Evolutionary conservation across 2,888 invertebrate genomes (phyloP), one percentile per base, ranked within the genome.

Genomic region (Papilio demoleus): DNA sequence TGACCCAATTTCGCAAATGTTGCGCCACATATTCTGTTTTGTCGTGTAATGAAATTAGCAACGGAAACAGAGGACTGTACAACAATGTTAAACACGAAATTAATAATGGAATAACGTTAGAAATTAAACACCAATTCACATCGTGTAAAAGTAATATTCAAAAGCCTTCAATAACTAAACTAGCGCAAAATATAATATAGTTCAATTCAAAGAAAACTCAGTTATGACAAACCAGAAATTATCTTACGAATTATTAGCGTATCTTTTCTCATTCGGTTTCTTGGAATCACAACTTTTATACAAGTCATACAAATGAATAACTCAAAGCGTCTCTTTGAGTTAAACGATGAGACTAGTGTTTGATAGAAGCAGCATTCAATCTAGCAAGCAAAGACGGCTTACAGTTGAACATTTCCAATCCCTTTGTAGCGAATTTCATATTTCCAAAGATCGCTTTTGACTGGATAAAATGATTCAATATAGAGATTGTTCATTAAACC

Each of bases 1-100:
- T 65, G 65, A 65, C 65, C 65, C 40, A 65, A 65, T 65, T 65
- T 53, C 56, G 12, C 65, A 19, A 38, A 40, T 56, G 40, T 11
- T 56, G 56, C 65, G 56, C 56, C 56, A 65, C 56, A 65, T 42
- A 56, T 40, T 65, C 65, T 56, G 65, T 65, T 56, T 65, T 65
- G 40, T 38, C 53, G 56, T 40, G 65, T 65, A 65, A 65, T 56
- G 24, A 56, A 65, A 65, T 65, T 65, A 65, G 56, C 40, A 38
- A 56, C n/a, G 40, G 65, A 40, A 53, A 56, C 65, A 40, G 36
- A 40, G 36, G 56, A 22, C 64, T 65, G 36, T 50, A 56, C 53
- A 56, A 31, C 65, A 65, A 40, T 56, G 38, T 60, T 60, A 60
- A 60, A 60, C 38, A 24, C 38, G 60, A 60, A 38, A 60, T 38